phyloP scores from a whole-genome alignment of 2,888 invertebrate genomes.

The Drosophila multiciliata region DNA sequence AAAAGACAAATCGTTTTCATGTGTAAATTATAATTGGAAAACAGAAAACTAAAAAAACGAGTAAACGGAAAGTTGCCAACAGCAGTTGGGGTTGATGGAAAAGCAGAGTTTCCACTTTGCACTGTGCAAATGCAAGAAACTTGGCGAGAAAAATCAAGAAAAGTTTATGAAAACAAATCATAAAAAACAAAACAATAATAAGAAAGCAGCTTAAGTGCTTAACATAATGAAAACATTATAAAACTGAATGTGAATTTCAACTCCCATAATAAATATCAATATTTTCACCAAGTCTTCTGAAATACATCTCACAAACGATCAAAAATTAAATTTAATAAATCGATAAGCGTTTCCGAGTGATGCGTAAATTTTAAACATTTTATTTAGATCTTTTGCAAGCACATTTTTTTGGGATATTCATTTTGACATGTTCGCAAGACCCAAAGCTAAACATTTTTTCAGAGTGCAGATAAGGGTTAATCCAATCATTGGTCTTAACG shows the following conservation, averaged over 20 bases:
- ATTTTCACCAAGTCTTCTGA: neutral
- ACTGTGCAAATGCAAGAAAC: neutral
- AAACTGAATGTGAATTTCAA: neutral
- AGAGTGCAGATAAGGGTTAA: slow-evolving; percentile 2
- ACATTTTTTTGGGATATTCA: neutral
- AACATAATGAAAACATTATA: neutral
- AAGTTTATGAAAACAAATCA: neutral
- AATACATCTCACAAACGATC: neutral
- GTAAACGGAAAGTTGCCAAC: slow-evolving; percentile 22
- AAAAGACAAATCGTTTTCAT: slow-evolving; percentile 73
- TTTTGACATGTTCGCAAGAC: neutral
- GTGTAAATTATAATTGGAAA: slow-evolving; percentile 79
- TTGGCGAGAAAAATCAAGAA: neutral
- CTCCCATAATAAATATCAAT: neutral
- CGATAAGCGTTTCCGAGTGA: too few relatives aligned
- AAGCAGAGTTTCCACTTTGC: neutral
- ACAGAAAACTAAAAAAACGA: slow-evolving; percentile 28
- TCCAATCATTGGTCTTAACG: slow-evolving; percentile 13
- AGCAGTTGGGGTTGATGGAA: neutral
- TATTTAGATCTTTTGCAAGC: neutral
- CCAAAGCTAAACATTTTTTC: neutral
- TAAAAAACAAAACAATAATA: neutral
- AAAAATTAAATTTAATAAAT: neutral
- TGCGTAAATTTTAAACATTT: neutral
- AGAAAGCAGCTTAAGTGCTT: slow-evolving; percentile 4